Evolutionary conservation across 2,113 vertebrate species (phyloP).

Genomic region (Phyllostomus discolor): DNA sequence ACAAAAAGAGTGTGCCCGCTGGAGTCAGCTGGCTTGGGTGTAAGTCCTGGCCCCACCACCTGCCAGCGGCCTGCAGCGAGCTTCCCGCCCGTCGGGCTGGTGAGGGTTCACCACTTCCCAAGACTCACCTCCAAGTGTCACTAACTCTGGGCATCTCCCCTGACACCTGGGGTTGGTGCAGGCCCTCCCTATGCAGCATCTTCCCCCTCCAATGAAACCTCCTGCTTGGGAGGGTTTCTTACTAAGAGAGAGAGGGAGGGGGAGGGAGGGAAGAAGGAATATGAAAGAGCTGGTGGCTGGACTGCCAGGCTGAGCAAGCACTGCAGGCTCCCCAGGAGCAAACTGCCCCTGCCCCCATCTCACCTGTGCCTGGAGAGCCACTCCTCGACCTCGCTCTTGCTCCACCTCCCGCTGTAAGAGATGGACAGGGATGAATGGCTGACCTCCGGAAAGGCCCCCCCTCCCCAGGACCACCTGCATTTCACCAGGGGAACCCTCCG

Average conservation of each 20-base stretch:
- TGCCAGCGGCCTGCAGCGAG: background rate
- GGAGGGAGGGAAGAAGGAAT: background rate
- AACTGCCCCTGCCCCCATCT: background rate
- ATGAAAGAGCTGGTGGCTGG: background rate
- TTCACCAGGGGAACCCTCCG: background rate
- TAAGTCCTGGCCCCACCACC: background rate
- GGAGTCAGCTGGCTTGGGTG: background rate
- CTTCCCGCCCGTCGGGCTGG: background rate
- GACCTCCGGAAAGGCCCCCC: background rate
- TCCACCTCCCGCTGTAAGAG: background rate
- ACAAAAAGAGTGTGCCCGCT: background rate
- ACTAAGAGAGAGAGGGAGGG: background rate
- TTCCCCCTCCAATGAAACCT: background rate
- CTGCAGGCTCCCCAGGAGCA: accelerated
- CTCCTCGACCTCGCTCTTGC: accelerated
- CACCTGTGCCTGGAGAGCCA: background rate
- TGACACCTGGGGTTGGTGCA: background rate
- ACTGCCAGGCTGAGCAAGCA: background rate
- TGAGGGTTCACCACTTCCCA: background rate
- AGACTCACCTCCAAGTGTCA: too few relatives aligned
- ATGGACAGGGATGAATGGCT: background rate
- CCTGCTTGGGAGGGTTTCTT: background rate
- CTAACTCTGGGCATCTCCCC: background rate
- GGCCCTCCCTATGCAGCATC: background rate
- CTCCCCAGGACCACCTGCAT: background rate